phyloP scores from a whole-genome alignment of 2,797 vertebrate species.

The Tenualosa thibaudeaui region DNA sequence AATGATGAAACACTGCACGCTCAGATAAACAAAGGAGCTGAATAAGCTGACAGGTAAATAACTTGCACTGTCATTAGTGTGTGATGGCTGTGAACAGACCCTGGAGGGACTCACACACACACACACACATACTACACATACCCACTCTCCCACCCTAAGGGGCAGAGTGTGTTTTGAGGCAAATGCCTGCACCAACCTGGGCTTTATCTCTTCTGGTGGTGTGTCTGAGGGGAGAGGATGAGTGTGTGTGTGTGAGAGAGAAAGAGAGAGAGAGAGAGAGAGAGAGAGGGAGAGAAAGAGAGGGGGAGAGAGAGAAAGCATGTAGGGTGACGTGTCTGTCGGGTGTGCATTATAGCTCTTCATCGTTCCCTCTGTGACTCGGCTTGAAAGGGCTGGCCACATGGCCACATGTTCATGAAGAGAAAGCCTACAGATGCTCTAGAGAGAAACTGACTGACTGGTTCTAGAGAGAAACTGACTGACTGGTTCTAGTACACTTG shows the following conservation, averaged over 20 bases:
- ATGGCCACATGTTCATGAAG: background rate
- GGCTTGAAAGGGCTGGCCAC: background rate
- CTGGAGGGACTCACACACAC: no score
- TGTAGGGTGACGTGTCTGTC: conserved; percentile 32
- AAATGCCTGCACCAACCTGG: no score
- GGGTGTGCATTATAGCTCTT: background rate
- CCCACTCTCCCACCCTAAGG: no score
- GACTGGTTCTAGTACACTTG: background rate
- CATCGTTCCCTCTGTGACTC: background rate
- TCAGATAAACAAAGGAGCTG: background rate
- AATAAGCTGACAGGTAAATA: background rate
- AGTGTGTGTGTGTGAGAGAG: background rate
- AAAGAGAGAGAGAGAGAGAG: background rate
- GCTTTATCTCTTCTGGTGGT: no score
- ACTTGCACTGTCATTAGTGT: background rate
- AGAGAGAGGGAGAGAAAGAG: conserved; percentile 24
- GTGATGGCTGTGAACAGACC: background rate
- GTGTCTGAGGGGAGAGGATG: background rate
- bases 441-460: background rate
- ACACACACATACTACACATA: no score
- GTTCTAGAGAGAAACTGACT: background rate
- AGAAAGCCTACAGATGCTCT: no score
- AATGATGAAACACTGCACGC: background rate
- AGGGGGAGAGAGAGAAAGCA: conserved; percentile 30
- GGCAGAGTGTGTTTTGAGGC: no score